Evolutionary conservation across 1,140 invertebrate species (phyloP).

Genomic region (Laupala kohalensis): DNA sequence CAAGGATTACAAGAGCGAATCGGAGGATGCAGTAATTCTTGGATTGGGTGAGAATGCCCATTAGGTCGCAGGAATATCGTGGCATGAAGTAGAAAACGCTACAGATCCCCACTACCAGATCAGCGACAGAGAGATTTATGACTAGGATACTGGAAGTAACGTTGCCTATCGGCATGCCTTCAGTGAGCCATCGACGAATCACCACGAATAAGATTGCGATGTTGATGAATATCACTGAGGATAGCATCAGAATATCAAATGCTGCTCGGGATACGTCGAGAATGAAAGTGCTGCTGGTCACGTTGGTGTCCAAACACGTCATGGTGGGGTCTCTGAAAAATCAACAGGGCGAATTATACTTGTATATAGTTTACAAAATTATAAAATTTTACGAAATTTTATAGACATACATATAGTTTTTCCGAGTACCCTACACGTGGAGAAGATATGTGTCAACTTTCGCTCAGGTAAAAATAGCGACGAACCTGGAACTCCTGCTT

Average conservation of each 20-base stretch:
- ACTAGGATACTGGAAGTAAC: not conserved
- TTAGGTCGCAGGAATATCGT: not conserved
- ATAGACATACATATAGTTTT: no score
- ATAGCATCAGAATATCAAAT: not conserved
- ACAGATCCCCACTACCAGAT: not conserved
- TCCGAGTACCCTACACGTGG: no score
- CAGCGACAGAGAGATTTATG: constrained; percentile 1
- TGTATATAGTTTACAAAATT: no score
- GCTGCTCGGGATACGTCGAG: not conserved
- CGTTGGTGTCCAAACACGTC: not conserved
- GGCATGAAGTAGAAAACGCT: not conserved
- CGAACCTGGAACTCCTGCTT: no score
- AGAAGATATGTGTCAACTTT: no score
- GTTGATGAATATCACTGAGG: not conserved
- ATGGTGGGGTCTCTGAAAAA: not conserved
- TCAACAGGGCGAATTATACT: no score
- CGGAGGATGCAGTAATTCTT: not conserved
- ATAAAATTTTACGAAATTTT: no score
- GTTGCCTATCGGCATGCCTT: not conserved
- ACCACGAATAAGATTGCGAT: not conserved
- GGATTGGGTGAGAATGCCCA: not conserved
- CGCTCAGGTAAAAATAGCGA: no score
- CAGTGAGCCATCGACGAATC: not conserved
- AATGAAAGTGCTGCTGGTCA: not conserved
- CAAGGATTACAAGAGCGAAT: not conserved